Evolutionary conservation across 1,140 invertebrate genomes (phyloP).

Genomic region (Goniozus legneri): DNA sequence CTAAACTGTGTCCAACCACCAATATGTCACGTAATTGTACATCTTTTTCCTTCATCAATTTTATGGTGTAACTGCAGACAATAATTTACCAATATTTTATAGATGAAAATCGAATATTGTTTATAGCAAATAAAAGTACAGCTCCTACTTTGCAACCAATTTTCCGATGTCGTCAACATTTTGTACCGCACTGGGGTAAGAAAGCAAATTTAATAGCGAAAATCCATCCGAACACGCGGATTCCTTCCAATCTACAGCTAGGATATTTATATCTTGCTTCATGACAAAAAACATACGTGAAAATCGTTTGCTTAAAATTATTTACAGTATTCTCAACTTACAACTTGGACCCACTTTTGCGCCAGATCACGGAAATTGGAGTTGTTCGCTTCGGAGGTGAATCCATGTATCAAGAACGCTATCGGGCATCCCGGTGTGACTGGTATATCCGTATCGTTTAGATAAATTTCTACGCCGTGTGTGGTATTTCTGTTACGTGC

Average conservation of each 20-base stretch:
- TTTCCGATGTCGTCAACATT: constrained; percentile 8
- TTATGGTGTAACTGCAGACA: background rate
- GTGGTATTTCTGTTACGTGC: constrained; percentile 1
- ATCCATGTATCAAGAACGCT: constrained; percentile 8
- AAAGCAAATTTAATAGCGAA: background rate
- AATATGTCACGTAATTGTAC: background rate
- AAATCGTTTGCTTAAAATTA: background rate
- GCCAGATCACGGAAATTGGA: background rate
- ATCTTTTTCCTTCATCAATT: background rate
- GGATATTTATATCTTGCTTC: constrained; percentile 4
- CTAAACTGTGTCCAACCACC: constrained; percentile 18
- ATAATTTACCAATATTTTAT: background rate
- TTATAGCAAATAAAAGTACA: background rate
- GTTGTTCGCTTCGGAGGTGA: constrained; percentile 2
- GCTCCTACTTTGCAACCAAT: constrained; percentile 7
- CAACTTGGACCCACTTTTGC: constrained; percentile 1
- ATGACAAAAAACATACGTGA: background rate
- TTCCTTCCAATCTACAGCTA: constrained; percentile 8
- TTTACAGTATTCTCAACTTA: background rate
- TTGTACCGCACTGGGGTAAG: background rate
- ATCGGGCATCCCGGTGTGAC: background rate
- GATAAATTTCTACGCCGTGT: background rate
- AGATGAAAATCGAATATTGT: background rate
- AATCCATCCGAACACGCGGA: constrained; percentile 3
- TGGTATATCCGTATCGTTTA: background rate